Percentiles rank a stretch among this genome's conserved stretches.
Evolutionary conservation across 2,113 vertebrate genomes (phyloP).

Genomic region (Carassius carassius): DNA sequence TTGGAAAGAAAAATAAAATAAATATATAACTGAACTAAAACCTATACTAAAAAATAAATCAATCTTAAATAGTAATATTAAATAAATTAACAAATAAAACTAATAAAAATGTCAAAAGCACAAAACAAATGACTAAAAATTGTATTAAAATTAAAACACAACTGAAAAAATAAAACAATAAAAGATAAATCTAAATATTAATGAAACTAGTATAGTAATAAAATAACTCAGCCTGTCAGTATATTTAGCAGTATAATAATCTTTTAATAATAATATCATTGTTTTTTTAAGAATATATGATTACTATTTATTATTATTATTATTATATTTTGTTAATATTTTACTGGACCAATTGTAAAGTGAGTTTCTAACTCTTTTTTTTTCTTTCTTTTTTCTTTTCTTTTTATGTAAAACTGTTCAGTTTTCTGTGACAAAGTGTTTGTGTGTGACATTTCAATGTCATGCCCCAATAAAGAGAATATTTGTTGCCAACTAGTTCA

Average conservation of each 20-base stretch:
- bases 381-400: too few species aligned
- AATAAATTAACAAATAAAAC: background rate
- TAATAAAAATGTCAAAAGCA: background rate
- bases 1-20: background rate
- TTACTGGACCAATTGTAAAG: background rate
- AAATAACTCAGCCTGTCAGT: background rate
- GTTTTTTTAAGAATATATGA: too few species aligned
- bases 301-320: too few species aligned
- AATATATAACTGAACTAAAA: background rate
- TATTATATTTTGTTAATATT: background rate
- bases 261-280: too few species aligned
- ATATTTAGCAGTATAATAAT: too few species aligned
- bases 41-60: background rate
- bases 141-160: too few species aligned
- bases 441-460: background rate
- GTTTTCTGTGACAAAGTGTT: background rate
- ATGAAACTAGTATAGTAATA: background rate
- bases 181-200: background rate
- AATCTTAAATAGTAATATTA: background rate
- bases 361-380: too few species aligned
- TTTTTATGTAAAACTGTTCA: too few species aligned
- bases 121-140: background rate
- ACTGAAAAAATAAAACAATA: too few species aligned
- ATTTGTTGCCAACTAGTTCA: background rate
- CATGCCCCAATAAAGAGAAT: background rate